Conservation (phyloP, 2,888 invertebrate species). For the Scaptomyza tumidula region DNA sequence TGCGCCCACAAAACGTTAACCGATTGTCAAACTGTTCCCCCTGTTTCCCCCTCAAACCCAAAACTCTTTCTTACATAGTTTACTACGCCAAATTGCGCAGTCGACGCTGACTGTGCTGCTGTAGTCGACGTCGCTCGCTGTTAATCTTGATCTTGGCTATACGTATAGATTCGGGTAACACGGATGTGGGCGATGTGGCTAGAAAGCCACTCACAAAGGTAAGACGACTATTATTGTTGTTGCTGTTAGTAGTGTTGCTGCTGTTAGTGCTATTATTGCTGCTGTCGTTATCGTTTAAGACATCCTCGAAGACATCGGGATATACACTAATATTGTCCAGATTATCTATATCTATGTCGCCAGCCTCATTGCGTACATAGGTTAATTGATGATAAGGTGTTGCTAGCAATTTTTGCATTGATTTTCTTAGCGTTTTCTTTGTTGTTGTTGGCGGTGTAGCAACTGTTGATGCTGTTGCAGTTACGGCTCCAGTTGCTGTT, state of each 20-base stretch:
- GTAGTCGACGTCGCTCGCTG: slow-evolving; percentile 73
- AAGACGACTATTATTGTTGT: slow-evolving; percentile 68
- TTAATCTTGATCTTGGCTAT: slow-evolving; percentile 82
- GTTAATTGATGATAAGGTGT: slow-evolving; percentile 80
- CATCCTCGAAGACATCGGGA: slow-evolving; percentile 75
- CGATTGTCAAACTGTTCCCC: slow-evolving; percentile 36
- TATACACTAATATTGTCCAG: slow-evolving; percentile 82
- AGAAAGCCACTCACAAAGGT: slow-evolving; percentile 80
- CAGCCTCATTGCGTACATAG: slow-evolving; percentile 79
- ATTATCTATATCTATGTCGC: slow-evolving; percentile 81
- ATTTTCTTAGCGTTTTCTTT: slow-evolving; percentile 73
- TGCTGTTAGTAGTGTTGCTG: slow-evolving; percentile 38
- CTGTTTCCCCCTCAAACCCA: not conserved
- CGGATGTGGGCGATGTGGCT: slow-evolving; percentile 79
- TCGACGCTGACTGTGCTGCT: slow-evolving; percentile 60
- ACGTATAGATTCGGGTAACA: slow-evolving; percentile 81
- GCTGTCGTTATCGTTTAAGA: slow-evolving; percentile 42
- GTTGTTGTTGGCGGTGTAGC: slow-evolving; percentile 60
- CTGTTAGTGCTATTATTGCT: slow-evolving; percentile 37
- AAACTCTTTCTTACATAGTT: not conserved
- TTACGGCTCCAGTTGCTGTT: slow-evolving; percentile 38
- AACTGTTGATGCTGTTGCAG: slow-evolving; percentile 38
- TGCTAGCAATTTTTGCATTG: slow-evolving; percentile 75
- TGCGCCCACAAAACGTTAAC: slow-evolving; percentile 21
- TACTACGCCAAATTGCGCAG: slow-evolving; percentile 72